phyloP scores from a whole-genome alignment of 23 tunicate species.

The Ciona savignyi region DNA sequence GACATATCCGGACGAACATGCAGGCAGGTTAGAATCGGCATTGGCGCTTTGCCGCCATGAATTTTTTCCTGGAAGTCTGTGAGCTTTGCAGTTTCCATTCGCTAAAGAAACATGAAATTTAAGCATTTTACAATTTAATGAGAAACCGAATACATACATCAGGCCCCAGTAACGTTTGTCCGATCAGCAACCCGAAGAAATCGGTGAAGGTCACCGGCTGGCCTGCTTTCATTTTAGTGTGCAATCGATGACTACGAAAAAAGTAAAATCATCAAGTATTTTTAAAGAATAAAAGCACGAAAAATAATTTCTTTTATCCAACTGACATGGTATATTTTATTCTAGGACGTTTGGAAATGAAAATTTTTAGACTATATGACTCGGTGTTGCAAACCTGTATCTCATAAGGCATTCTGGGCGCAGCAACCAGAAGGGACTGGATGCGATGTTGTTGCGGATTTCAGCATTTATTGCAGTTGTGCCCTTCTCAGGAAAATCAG shows the following conservation, averaged over 20 bases:
- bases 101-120: conserved; percentile 16
- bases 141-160: conserved; percentile 24
- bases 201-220: conserved; percentile 88
- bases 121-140: no score
- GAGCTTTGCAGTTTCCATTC: conserved; percentile 67
- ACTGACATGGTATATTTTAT: no score
- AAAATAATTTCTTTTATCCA: no score
- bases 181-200: conserved; percentile 77
- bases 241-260: conserved; percentile 47
- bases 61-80: conserved; percentile 70
- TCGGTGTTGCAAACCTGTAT: conserved; percentile 75
- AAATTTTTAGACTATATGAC: no score
- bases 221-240: conserved; percentile 46
- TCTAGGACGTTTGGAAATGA: no score
- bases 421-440: conserved; percentile 49
- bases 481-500: conserved; percentile 32
- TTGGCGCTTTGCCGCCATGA: conserved; percentile 41
- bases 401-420: conserved; percentile 40
- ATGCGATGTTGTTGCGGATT: conserved; percentile 29
- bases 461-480: conserved; percentile 21
- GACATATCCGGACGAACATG: conserved; percentile 84
- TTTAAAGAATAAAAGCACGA: no score
- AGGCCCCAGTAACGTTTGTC: conserved; percentile 51
- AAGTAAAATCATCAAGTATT: no score
- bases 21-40: conserved; percentile 86